These are phyloP conservation scores for Drosophila nigrodunni DNA, from an alignment of 1,140 invertebrate genomes.

Conservation along the genomic window DNA sequence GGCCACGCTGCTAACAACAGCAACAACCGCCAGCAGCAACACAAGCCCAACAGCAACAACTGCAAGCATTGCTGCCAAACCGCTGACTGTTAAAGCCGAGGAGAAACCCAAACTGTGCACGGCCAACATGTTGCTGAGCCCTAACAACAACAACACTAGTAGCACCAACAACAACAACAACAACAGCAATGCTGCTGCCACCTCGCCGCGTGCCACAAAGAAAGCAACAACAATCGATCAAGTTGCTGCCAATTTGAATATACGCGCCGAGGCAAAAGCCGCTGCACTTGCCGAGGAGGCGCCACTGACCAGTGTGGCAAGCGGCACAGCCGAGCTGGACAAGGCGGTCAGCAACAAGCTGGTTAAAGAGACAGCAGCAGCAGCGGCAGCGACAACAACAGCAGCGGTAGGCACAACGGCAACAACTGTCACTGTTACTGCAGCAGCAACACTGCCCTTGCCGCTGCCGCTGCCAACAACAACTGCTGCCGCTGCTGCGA, in stretches of 20 bases:
- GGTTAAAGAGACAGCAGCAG: constrained; percentile 10
- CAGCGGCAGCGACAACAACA: background rate
- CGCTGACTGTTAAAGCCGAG: constrained; percentile 58
- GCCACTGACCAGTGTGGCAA: constrained; percentile 28
- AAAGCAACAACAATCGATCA: constrained; percentile 78
- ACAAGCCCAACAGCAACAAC: constrained; percentile 13
- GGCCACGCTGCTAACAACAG: constrained; percentile 15
- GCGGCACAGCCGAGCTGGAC: constrained; percentile 45
- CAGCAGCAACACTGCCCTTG: background rate
- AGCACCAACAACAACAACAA: constrained; percentile 2
- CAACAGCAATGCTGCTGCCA: constrained; percentile 44
- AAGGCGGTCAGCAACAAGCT: constrained; percentile 27
- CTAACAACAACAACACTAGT: constrained; percentile 31
- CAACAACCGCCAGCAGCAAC: background rate
- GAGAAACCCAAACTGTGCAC: constrained; percentile 43
- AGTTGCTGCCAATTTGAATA: constrained; percentile 82
- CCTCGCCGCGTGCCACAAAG: constrained; percentile 65
- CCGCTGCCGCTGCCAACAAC: constrained; percentile 32
- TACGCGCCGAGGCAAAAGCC: constrained; percentile 77
- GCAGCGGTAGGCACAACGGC: background rate
- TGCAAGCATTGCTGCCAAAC: constrained; percentile 27
- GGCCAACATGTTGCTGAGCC: constrained; percentile 37
- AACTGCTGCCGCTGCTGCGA: constrained; percentile 15
- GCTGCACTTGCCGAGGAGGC: constrained; percentile 71
- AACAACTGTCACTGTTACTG: background rate